A percentile compares a stretch with the other conserved stretches of the same genome.
These are phyloP conservation scores for Ectropis crepuscularia DNA, from an alignment of 2,888 invertebrate species.

Conservation along the genomic window DNA sequence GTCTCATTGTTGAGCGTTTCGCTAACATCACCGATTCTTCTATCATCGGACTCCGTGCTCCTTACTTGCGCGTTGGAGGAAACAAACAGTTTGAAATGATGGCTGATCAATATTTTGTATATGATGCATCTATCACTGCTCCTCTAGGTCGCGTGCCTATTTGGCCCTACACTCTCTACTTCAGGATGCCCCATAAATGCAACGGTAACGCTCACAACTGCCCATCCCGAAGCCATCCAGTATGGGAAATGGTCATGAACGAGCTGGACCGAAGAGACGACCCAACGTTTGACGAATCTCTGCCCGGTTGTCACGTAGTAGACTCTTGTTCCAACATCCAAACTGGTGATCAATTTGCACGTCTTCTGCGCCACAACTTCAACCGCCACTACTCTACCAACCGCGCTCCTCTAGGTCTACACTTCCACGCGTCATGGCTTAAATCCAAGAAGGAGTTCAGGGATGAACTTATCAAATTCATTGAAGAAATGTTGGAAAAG, in stretches of 20 bases:
- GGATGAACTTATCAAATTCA: constrained; percentile 95
- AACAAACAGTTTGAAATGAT: constrained; percentile 99
- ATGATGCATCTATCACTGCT: constrained; percentile 97
- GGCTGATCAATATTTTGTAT: constrained; percentile 97
- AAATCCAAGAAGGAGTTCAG: constrained; percentile 97
- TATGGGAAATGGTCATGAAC: constrained; percentile 99
- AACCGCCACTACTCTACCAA: constrained; percentile 96
- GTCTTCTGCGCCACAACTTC: constrained; percentile 96
- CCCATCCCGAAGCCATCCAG: constrained; percentile 94
- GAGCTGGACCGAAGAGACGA: constrained; percentile 97
- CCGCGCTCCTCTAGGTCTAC: constrained; percentile 95
- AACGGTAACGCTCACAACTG: constrained; percentile 97
- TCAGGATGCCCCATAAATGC: constrained; percentile 98
- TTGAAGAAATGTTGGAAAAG: constrained; percentile 95
- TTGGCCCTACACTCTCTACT: constrained; percentile 99
- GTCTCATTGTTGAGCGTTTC: constrained; percentile 94
- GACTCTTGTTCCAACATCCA: constrained; percentile 97
- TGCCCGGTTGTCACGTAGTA: constrained; percentile 97
- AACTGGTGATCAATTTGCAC: constrained; percentile 94
- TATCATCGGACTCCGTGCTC: constrained; percentile 94
- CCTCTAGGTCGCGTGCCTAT: constrained; percentile 95
- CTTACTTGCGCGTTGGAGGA: constrained; percentile 95
- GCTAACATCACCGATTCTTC: constrained; percentile 96
- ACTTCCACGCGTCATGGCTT: constrained; percentile 98
- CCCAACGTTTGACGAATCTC: constrained; percentile 95